Percentiles rank a stretch among this genome's conserved stretches.
These are phyloP conservation scores for Apis laboriosa DNA, from an alignment of 1,140 invertebrate species.

Conservation along the genomic window DNA sequence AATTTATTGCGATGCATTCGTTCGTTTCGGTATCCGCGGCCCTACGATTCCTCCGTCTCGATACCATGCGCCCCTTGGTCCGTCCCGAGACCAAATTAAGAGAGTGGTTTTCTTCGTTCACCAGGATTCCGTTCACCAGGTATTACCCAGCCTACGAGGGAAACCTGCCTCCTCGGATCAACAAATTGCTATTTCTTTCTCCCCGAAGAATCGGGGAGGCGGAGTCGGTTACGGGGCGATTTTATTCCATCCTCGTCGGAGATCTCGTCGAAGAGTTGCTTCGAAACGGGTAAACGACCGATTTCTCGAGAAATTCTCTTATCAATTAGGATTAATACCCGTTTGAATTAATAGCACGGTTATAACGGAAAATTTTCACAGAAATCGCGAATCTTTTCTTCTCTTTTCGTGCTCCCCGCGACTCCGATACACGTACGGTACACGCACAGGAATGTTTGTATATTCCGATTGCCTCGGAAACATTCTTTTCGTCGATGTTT, in stretches of 20 bases:
- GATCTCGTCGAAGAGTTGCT: background rate
- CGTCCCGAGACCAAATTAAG: conserved; percentile 53
- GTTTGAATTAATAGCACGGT: background rate
- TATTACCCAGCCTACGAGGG: conserved; percentile 30
- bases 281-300: background rate
- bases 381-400: background rate
- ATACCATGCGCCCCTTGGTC: conserved; percentile 29
- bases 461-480: conserved; percentile 32
- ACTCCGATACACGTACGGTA: background rate
- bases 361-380: background rate
- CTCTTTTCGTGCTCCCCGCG: background rate
- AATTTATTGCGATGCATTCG: conserved; percentile 56
- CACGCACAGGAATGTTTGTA: too few species aligned
- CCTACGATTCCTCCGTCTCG: conserved; percentile 34
- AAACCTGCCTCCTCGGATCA: conserved; percentile 49
- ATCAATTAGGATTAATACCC: background rate
- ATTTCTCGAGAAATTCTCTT: background rate
- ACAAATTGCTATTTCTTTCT: conserved; percentile 52
- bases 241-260: conserved; percentile 29
- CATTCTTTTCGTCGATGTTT: conserved; percentile 53
- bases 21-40: conserved; percentile 12
- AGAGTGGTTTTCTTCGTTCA: conserved; percentile 64
- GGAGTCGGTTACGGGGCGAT: conserved; percentile 22
- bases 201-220: background rate
- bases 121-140: conserved; percentile 42